Base-by-base conservation (phyloP, 2,797 vertebrate species). In the Pelobates cultripes region DNA sequence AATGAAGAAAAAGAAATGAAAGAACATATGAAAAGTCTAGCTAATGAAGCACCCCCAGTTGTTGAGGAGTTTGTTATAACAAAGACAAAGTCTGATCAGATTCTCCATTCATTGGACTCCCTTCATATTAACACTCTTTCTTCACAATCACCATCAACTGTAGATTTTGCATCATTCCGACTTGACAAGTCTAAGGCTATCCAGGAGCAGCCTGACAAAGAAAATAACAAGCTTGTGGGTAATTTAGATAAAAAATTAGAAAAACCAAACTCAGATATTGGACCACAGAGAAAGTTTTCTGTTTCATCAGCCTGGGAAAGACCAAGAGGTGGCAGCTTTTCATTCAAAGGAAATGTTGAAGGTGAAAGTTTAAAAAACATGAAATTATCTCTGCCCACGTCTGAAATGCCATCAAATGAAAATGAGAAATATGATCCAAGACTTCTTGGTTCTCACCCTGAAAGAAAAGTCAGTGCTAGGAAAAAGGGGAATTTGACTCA, bases 231-330 rank as follows among this genome's bases (percentile, higher is more conserved):
- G 14, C 63, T 82, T 41, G 77, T 42, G 10, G 45, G 53, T 10
- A 84, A 86, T 3, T 17, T 81, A 0, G 88, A 70, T 40, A 86
- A 57, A 75, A 91, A 88, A 84, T 3, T 9, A 1, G 90, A 88
- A 61, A 90, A 87, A 73, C 79, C 74, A 71, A 43, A 75, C 40
- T 66, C 43, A 43, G 91, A 91, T 72, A 80, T 74, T 41, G 77
- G 28, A 70, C 42, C 85, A 0, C 79, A 80, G 10, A 91, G 89
- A 86, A 94, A 88, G 81, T 94, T 95, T 86, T 95, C 92, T 0
- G 87, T 95, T 68, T 93, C 92, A n/a, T 89, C 93, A 6, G 88
- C 93, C 64, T 87, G 89, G 82, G 93, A 86, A 8, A 93, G 95
- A 84, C 90, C 93, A 1, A 91, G 89, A 57, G 90, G 93, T 0